Evolutionary conservation across 1,140 invertebrate species (phyloP).

Genomic region (Drosophila micromelanica): DNA sequence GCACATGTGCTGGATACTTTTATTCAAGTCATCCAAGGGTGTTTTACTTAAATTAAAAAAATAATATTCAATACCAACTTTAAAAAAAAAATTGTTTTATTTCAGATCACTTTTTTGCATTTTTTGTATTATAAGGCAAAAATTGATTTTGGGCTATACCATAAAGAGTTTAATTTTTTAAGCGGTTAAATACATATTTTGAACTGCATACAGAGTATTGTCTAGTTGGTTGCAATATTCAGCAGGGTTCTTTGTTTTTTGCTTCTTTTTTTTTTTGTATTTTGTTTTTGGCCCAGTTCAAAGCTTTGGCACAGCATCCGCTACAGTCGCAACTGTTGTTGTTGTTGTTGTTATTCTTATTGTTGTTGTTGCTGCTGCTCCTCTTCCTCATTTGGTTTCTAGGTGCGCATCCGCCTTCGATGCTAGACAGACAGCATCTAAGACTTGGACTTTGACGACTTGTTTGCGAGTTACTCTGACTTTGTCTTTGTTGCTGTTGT

Average conservation of each 20-base stretch:
- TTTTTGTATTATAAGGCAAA: no score
- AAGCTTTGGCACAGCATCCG: constrained; percentile 67
- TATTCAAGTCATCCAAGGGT: no score
- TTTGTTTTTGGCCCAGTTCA: constrained; percentile 64
- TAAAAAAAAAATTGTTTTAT: no score
- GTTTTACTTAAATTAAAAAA: no score
- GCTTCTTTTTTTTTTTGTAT: no score
- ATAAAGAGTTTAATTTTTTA: no score
- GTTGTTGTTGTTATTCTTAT: constrained; percentile 6
- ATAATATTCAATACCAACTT: no score
- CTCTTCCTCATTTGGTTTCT: constrained; percentile 74
- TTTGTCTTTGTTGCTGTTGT: constrained; percentile 6
- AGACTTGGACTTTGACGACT: constrained; percentile 61
- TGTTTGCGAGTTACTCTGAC: constrained; percentile 50
- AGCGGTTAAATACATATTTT: no score
- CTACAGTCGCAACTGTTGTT: constrained; percentile 35
- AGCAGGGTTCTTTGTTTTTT: constrained; percentile 39
- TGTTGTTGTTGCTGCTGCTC: constrained; percentile 27
- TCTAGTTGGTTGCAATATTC: not conserved
- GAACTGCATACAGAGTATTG: no score
- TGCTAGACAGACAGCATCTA: constrained; percentile 34
- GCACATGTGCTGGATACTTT: no score
- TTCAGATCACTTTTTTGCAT: no score
- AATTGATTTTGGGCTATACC: no score
- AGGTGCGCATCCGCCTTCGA: constrained; percentile 76